Percentiles rank a stretch among this genome's conserved stretches.
These are phyloP conservation scores for Phymanthus crucifer DNA, from an alignment of 92 coral and sea anemone species.

Conservation along the genomic window DNA sequence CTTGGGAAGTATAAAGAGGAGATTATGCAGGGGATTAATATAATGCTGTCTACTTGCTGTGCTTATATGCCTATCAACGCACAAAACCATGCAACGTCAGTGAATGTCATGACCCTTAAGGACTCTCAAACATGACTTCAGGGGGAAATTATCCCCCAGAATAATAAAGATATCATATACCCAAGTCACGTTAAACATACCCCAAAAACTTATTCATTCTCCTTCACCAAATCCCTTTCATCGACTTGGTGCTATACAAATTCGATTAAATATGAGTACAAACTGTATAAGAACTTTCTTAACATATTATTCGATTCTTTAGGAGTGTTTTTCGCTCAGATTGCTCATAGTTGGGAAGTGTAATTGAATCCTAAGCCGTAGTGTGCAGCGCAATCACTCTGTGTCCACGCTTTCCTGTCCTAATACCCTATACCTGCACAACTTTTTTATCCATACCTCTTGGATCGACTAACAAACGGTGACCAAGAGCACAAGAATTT, in stretches of 20 bases:
- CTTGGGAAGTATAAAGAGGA: no score
- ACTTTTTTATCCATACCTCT: not conserved
- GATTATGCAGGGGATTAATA: no score
- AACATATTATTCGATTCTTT: not conserved
- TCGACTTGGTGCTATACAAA: not conserved
- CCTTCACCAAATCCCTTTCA: not conserved
- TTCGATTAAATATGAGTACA: not conserved
- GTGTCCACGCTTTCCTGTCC: slow-evolving; percentile 12
- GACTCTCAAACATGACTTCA: slow-evolving; percentile 23
- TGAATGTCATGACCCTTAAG: slow-evolving; percentile 54
- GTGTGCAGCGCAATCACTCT: not conserved
- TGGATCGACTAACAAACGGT: not conserved
- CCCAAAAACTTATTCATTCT: not conserved
- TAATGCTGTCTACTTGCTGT: slow-evolving; percentile 9
- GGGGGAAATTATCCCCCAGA: slow-evolving; percentile 31
- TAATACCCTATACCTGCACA: not conserved
- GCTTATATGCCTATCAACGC: slow-evolving; percentile 12
- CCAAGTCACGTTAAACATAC: slow-evolving; percentile 42
- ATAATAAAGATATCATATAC: slow-evolving; percentile 33
- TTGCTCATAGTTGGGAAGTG: not conserved
- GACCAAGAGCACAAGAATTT: not conserved
- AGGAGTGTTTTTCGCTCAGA: not conserved
- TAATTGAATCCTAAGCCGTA: not conserved
- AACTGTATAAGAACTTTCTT: not conserved
- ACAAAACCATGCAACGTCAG: slow-evolving; percentile 28